These are phyloP conservation scores for Mus spretus DNA, from an alignment of 2,797 vertebrate genomes.

Conservation along the genomic window DNA sequence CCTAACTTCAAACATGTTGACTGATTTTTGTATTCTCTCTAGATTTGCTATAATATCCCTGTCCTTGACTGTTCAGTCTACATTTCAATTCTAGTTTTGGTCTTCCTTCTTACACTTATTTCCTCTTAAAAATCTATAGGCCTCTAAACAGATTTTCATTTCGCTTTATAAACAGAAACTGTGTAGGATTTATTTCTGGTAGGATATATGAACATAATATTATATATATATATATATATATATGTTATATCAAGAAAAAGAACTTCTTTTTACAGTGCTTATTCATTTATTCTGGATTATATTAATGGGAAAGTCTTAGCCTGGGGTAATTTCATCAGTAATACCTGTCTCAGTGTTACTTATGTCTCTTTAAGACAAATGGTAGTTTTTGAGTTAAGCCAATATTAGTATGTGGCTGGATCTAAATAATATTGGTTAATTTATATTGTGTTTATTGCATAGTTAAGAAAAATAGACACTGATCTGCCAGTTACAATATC, in stretches of 20 bases:
- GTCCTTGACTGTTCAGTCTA: background rate
- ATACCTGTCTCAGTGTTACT: background rate
- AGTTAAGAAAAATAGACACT: slow-evolving; percentile 46
- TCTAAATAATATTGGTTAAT: slow-evolving; percentile 54
- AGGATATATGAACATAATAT: background rate
- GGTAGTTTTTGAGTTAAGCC: slow-evolving; percentile 17
- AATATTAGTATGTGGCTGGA: background rate
- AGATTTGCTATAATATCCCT: background rate
- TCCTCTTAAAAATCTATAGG: background rate
- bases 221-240: slow-evolving; percentile 3
- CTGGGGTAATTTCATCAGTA: slow-evolving; percentile 30
- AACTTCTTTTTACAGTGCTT: slow-evolving; percentile 19
- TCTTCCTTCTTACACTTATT: slow-evolving; percentile 14
- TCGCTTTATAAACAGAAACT: slow-evolving; percentile 25
- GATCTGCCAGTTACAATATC: background rate
- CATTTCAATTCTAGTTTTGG: slow-evolving; percentile 32
- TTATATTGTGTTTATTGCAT: slow-evolving; percentile 28
- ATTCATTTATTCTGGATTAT: slow-evolving; percentile 8
- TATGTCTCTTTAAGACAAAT: slow-evolving; percentile 38
- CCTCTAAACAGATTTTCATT: background rate
- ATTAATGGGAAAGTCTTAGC: background rate
- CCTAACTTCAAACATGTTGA: background rate
- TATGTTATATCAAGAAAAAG: slow-evolving; percentile 26
- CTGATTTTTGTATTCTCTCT: background rate
- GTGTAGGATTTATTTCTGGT: background rate